Percentiles rank a stretch among this genome's conserved stretches.
These are phyloP conservation scores for Trachelus tabidus DNA, from an alignment of 2,888 invertebrate genomes.

Conservation along the genomic window DNA sequence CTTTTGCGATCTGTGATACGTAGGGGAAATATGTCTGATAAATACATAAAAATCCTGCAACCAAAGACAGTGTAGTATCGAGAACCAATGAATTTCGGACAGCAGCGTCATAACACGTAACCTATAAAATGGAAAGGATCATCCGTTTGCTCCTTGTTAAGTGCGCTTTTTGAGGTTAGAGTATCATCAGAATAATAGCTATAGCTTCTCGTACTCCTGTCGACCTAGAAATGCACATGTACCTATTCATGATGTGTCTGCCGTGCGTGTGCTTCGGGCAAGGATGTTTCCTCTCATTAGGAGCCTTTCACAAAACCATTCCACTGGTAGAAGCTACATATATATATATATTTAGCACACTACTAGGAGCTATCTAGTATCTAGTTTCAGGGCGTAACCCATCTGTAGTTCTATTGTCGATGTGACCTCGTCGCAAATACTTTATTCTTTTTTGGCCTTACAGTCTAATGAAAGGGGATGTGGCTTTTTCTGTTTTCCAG, in stretches of 20 bases:
- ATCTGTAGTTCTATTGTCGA: not conserved
- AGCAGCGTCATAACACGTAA: not conserved
- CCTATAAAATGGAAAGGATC: not conserved
- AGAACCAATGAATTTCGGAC: not conserved
- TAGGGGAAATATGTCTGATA: not conserved
- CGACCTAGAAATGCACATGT: not conserved
- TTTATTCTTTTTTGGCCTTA: not conserved
- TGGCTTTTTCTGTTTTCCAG: conserved; percentile 41
- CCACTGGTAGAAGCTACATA: not conserved
- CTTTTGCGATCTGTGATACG: not conserved
- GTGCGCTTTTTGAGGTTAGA: not conserved
- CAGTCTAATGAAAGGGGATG: not conserved
- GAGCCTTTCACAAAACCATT: not conserved
- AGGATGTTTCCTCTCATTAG: not conserved
- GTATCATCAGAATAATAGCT: not conserved
- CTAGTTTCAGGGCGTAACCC: not conserved
- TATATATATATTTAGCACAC: not conserved
- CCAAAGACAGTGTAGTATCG: not conserved
- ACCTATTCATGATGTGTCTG: not conserved
- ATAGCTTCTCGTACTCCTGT: not conserved
- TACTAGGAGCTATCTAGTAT: not conserved
- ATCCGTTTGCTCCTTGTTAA: not conserved
- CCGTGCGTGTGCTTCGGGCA: not conserved
- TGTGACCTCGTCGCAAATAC: not conserved
- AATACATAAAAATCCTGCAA: not conserved